Base-by-base conservation (phyloP, 37 sponge, comb jelly and placozoan genomes). In the Lycopodina hypogea region DNA sequence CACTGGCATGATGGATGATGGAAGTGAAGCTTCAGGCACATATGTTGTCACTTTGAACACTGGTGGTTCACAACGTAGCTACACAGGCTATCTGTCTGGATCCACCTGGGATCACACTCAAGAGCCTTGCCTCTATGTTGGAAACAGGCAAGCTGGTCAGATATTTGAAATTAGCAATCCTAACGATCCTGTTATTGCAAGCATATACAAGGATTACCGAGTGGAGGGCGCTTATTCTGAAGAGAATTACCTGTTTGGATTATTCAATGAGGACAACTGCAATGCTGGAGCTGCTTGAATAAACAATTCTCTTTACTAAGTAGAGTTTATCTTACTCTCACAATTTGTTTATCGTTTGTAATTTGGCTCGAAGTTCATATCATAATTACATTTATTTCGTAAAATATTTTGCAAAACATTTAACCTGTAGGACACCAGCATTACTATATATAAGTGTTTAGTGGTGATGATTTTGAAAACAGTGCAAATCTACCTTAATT, bases 91-190 rank as follows among this genome's bases (percentile, higher is more conserved):
- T 0, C 71, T 84, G 37, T 79, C 74, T 51, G 42, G 48, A 23
- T 55, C 67, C 69, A 74, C 84, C 53, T 89, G 89, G 89, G 69
- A 72, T 21, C 42, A 40, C 33, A 39, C 41, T 38, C 68, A 40
- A 28, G 72, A 66, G 0, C 60, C 53, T 57, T 89, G 89, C 64
- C 70, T 87, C 55, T 81, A 87, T 48, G 82, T 71, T 40, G 88
- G 88, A 8, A 85, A 81, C 74, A 57, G 73, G 18, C 83, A 81
- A 48, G 82, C 56, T 22, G 90, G 90, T 12, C 80, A 72, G 1
- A 42, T 81, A 35, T 26, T 70, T 48, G 83, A 88, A 32, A 50
- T 74, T 7, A 11, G 28, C 1, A 55, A 59, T 0, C 68, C 76
- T 1, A 77, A 78, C 37, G 81, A 73, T 51, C 19, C 66, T 32